Base-by-base conservation (phyloP, 2,888 invertebrate species). In the Apamea crenata region DNA sequence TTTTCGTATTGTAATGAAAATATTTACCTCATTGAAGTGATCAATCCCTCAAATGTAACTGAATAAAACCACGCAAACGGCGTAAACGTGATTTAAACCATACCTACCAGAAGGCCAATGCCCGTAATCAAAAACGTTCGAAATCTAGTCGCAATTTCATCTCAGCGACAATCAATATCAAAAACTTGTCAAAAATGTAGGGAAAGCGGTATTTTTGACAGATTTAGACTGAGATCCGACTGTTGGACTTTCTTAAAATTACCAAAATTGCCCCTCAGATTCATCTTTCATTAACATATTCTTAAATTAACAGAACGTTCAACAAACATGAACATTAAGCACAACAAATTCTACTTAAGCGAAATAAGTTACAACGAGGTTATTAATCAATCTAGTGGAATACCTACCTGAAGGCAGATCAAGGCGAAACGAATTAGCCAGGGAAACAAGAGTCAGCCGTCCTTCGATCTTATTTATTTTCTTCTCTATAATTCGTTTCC, bases 401-500 rank as follows among this genome's bases (percentile, higher is more conserved):
- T 87, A 81, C 84, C 81, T 83, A 77, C 84, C 85, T 86, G 83
- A 80, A 86, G 79, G 84, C 81, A 81, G 75, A 84, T 77, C 80
- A 82, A 84, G 86, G 80, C 69, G 73, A 76, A 75, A 82, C 81
- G 79, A 88, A 81, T 89, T 86, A 88, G 89, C 89, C 88, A 87
- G 86, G 88, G 85, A 90, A 89, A 87, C 87, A 90, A 89, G 88
- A 87, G 86, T 84, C 83, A 81, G 88, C 84, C 87, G 89, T 88
- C 89, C 87, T 91, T 91, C 90, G 90, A 93, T 92, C 92, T 93
- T 95, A 94, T 95, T 95, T 95, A 95, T 92, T 93, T 94, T 92
- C 93, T 91, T 84, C 90, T 93, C 93, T 92, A 93, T 94, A 95
- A 93, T 94, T 95, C 93, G 93, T 93, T 94, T 84, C 91, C 91